Base-by-base conservation (phyloP, 2,888 invertebrate genomes). In the Atrina japonica region DNA sequence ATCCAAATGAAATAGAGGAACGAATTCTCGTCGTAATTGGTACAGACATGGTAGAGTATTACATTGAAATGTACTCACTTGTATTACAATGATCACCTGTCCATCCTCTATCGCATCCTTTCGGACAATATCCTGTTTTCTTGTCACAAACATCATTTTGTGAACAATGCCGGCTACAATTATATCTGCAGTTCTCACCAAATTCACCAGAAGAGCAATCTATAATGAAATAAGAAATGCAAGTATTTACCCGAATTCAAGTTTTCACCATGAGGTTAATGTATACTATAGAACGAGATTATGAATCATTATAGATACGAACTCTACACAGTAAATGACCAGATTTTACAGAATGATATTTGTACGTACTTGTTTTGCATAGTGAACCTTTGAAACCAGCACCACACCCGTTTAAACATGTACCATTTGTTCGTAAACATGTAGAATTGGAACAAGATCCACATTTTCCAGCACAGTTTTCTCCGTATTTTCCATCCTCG, bases 101-200 rank as follows among this genome's bases (percentile, higher is more conserved):
- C 56, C 56, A 56, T 21, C 56, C 56, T 5, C 21, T 29, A 23
- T 35, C 41, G 23, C 56, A 56, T 7, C 56, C 56, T 9, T 7
- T 40, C 9, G 56, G 56, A 56, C 56, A 56, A 0, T 1, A 1
- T 6, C 56, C 56, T 5, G 35, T 23, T 21, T 40, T 23, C 21
- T 11, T 35, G 14, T 56, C 21, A 30, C 56, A 56, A 3, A 40
- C 9, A 18, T 18, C 40, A 18, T 56, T 35, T 6, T 23, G 7
- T 16, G n/a, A 30, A 21, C 56, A 56, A 11, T 56, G 30, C 3
- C 41, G 35, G 40, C 56, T 56, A 35, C 56, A 56, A 11, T 56
- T 56, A 14, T 56, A 56, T 21, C 7, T 18, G 5, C 56, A 56
- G 40, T 56, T 23, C 2, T 35, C 35, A 27, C 56, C 56, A 40